Evolutionary conservation across 2,797 vertebrate genomes (phyloP).

Genomic region (Jordanella pulchra): DNA sequence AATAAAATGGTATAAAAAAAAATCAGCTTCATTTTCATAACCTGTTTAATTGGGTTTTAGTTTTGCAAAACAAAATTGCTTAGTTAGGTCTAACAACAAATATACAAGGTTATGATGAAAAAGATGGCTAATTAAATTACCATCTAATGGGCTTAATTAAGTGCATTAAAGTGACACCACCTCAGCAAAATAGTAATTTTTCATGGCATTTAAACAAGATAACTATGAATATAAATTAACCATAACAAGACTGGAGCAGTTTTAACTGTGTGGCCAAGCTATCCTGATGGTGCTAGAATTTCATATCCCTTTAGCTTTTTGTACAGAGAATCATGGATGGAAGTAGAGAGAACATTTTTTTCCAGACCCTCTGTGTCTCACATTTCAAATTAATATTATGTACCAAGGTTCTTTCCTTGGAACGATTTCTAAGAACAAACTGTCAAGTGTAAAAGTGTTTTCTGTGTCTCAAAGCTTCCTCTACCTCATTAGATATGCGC

Average conservation of each 20-base stretch:
- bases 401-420: neutral
- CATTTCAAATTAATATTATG: slow-evolving; percentile 12
- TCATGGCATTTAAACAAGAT: neutral
- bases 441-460: neutral
- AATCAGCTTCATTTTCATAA: too few species aligned
- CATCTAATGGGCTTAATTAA: too few species aligned
- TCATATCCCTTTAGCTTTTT: neutral
- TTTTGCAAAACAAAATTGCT: neutral
- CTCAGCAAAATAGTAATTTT: neutral
- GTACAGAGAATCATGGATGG: neutral
- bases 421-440: neutral
- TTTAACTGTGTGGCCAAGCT: neutral
- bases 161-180: neutral
- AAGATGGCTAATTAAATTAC: neutral
- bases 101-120: too few species aligned
- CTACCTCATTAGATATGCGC: slow-evolving; percentile 84
- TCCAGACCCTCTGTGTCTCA: neutral
- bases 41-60: neutral
- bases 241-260: neutral
- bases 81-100: neutral
- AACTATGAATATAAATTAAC: neutral
- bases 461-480: slow-evolving; percentile 1
- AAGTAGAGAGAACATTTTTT: neutral
- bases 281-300: neutral
- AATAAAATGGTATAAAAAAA: too few species aligned